These are phyloP conservation scores for Lycaon pictus DNA, from an alignment of 2,113 vertebrate species.

Conservation along the genomic window DNA sequence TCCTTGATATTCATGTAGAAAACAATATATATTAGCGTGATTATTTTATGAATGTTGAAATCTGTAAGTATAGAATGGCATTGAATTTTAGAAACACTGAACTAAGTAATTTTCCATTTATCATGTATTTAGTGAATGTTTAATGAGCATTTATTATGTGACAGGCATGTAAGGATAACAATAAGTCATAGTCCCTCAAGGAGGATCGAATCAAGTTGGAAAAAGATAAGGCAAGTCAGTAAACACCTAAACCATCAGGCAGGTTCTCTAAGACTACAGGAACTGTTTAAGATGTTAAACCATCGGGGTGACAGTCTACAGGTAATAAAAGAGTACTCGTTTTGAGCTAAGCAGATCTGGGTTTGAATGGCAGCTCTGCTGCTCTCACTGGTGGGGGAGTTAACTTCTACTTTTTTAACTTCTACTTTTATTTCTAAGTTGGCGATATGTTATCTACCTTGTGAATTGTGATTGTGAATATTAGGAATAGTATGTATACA, in stretches of 20 bases:
- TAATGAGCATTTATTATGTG: constrained; percentile 11
- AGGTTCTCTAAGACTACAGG: neutral
- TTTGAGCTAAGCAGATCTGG: neutral
- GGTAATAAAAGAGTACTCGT: neutral
- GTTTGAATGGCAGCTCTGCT: neutral
- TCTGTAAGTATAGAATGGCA: neutral
- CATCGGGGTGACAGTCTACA: neutral
- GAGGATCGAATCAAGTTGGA: neutral
- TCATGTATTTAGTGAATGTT: neutral
- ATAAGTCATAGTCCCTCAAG: neutral
- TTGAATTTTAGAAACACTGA: constrained; percentile 45
- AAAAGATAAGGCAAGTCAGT: neutral
- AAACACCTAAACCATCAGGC: neutral
- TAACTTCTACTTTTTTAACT: neutral
- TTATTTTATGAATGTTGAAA: neutral
- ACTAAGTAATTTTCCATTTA: neutral
- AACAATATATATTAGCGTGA: neutral
- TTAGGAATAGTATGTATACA: neutral
- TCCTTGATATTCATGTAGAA: constrained; percentile 28
- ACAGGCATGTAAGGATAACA: neutral
- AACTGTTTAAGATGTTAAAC: neutral
- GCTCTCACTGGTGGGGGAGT: neutral
- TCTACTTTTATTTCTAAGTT: neutral
- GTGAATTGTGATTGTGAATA: neutral
- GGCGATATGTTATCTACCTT: neutral